phyloP scores from a whole-genome alignment of 2,113 vertebrate genomes.

The Colistium nudipinnis region DNA sequence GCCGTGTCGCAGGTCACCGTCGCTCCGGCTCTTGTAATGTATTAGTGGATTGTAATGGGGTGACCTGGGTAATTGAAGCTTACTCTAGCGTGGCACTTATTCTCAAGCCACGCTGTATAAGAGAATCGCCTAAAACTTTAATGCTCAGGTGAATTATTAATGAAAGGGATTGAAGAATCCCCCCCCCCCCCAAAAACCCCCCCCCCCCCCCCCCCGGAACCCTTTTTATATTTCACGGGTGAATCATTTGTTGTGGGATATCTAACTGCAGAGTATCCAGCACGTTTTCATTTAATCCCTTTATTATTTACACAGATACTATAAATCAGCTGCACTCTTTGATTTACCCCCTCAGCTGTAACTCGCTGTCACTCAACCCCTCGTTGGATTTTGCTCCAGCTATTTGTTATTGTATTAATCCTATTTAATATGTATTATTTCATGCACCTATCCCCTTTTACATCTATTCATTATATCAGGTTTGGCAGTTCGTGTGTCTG shows the following conservation, averaged over 20 bases:
- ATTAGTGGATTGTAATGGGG: conserved; percentile 39
- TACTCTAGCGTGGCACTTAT: conserved; percentile 17
- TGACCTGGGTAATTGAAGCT: conserved; percentile 50
- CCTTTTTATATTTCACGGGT: conserved; percentile 30
- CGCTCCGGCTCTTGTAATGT: conserved; percentile 35
- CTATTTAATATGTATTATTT: too few relatives aligned
- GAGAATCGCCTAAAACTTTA: conserved; percentile 49
- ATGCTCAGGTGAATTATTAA: conserved; percentile 55
- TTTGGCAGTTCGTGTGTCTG: conserved; percentile 8
- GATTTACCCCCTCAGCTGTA: too few relatives aligned
- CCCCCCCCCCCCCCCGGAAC: conserved; percentile 9
- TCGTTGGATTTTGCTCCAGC: too few relatives aligned
- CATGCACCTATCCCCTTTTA: too few relatives aligned
- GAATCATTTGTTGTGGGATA: too few relatives aligned
- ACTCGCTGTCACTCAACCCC: too few relatives aligned
- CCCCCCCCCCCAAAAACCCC: conserved; percentile 12
- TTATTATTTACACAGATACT: too few relatives aligned
- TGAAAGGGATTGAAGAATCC: conserved; percentile 60
- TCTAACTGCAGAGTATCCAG: background rate
- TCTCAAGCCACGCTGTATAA: conserved; percentile 49
- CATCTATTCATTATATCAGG: too few relatives aligned
- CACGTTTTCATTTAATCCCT: background rate
- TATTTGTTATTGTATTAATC: too few relatives aligned
- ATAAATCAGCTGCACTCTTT: too few relatives aligned
- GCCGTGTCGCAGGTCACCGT: background rate